Conservation (phyloP, 2,797 vertebrate species). For the Schizopygopsis malacanthus region DNA sequence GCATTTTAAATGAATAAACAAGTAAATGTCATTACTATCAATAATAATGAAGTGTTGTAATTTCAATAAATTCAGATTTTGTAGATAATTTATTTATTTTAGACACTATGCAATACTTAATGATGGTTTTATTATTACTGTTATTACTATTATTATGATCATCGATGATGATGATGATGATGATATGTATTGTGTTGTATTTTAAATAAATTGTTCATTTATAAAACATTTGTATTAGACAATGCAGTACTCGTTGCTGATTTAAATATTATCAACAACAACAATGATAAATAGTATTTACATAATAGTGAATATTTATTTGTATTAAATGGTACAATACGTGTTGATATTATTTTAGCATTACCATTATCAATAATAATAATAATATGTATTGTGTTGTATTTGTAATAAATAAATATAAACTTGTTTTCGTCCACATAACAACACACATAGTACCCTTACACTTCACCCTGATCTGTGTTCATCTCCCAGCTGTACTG, state of each 20-base stretch:
- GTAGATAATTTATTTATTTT: not conserved
- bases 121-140: not conserved
- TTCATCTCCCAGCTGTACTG: slow-evolving; percentile 81
- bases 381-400: not conserved
- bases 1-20: not conserved
- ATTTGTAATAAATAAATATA: not conserved
- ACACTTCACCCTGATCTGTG: slow-evolving; percentile 78
- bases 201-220: not conserved
- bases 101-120: not conserved
- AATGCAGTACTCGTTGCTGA: not conserved
- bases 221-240: not conserved
- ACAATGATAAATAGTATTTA: not conserved
- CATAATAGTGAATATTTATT: not conserved
- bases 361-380: not conserved
- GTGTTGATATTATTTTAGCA: not conserved
- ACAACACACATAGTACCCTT: slow-evolving; percentile 53
- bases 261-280: not conserved
- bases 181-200: not conserved
- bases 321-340: not conserved
- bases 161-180: too few relatives aligned
- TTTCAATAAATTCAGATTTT: not conserved
- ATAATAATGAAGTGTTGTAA: not conserved
- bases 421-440: slow-evolving; percentile 18
- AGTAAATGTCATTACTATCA: not conserved
- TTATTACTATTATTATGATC: too few relatives aligned